Percentiles rank a stretch among this genome's conserved stretches.
These are phyloP conservation scores for Mirounga angustirostris DNA, from an alignment of 2,113 vertebrate species.

Conservation along the genomic window DNA sequence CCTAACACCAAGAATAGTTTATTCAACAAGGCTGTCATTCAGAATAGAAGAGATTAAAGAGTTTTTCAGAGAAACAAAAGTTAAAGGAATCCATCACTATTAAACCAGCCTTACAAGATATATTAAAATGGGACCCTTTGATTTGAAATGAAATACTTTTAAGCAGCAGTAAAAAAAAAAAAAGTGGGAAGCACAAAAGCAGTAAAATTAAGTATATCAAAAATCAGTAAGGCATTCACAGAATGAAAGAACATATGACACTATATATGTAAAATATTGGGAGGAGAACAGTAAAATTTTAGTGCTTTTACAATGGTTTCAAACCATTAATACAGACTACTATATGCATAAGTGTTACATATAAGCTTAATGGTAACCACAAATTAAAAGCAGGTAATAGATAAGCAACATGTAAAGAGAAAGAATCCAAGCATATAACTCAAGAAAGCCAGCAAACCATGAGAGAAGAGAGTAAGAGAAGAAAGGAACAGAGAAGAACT, in stretches of 20 bases:
- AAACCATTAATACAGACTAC: background rate
- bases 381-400: background rate
- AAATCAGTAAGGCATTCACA: background rate
- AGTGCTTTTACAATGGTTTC: background rate
- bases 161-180: background rate
- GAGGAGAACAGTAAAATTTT: background rate
- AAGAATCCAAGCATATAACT: background rate
- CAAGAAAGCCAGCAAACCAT: background rate
- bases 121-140: background rate
- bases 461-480: background rate
- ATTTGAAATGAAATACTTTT: background rate
- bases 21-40: background rate
- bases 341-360: background rate
- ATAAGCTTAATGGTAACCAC: background rate
- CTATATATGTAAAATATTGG: background rate
- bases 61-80: background rate
- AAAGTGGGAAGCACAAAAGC: background rate
- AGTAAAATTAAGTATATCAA: background rate
- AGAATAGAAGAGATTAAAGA: background rate
- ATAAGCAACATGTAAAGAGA: background rate
- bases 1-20: background rate
- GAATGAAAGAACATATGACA: background rate
- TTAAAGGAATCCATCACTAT: background rate
- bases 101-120: background rate
- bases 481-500: background rate